These are phyloP conservation scores for Rhynchotus rufescens DNA, from an alignment of 2,797 vertebrate species.

Conservation along the genomic window DNA sequence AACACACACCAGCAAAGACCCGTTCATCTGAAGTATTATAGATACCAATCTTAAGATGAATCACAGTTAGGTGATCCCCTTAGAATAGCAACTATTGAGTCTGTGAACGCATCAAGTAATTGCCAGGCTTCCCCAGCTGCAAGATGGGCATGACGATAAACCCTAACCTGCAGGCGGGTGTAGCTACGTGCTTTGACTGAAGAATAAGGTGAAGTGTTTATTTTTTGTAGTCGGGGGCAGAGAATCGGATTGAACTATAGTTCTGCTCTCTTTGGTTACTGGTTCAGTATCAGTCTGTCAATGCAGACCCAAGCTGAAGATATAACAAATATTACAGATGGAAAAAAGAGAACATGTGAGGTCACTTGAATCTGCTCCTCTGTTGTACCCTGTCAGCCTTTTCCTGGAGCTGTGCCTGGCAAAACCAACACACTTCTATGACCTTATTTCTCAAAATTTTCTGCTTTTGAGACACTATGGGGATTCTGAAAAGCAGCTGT, in stretches of 20 bases:
- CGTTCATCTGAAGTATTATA: neutral
- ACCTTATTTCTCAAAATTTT: neutral
- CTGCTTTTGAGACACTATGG: neutral
- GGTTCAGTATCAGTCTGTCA: neutral
- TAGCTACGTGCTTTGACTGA: accelerated
- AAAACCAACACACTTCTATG: neutral
- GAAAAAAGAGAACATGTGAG: neutral
- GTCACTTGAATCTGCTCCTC: neutral
- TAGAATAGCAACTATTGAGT: neutral
- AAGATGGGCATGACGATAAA: neutral
- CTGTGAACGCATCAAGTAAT: neutral
- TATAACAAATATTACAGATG: neutral
- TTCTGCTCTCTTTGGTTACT: neutral
- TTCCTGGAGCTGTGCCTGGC: neutral
- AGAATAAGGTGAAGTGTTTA: neutral
- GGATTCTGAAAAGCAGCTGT: neutral
- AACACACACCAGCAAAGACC: neutral
- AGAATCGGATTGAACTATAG: neutral
- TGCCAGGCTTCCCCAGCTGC: neutral
- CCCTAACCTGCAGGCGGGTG: neutral
- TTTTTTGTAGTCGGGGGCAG: neutral
- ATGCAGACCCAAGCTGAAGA: neutral
- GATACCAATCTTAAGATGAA: neutral
- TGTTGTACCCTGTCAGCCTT: no score
- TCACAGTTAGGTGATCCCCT: neutral